phyloP scores from a whole-genome alignment of 2,113 vertebrate genomes.

The Diphyllodes magnificus region DNA sequence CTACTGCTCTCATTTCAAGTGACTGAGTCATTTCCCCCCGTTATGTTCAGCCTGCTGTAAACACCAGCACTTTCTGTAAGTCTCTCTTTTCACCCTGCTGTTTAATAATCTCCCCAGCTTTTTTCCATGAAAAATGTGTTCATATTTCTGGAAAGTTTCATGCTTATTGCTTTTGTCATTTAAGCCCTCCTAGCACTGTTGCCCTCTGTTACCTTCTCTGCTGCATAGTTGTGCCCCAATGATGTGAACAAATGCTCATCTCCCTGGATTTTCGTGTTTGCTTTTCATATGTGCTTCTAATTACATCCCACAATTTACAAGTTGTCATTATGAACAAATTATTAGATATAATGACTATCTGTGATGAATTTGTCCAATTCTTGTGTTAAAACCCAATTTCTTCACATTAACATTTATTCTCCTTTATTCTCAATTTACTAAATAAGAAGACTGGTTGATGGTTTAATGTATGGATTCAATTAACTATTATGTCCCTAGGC shows the following conservation, averaged over 20 bases:
- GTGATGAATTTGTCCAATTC: background rate
- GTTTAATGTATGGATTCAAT: background rate
- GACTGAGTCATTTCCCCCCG: background rate
- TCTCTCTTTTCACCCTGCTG: background rate
- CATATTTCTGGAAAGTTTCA: background rate
- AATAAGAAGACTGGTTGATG: background rate
- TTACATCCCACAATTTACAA: background rate
- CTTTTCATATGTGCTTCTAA: background rate
- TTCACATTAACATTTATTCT: background rate
- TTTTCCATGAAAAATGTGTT: background rate
- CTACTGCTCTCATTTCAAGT: background rate
- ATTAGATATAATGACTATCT: background rate
- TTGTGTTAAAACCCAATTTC: background rate
- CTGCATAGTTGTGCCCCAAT: background rate
- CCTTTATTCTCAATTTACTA: background rate
- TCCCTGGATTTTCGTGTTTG: background rate
- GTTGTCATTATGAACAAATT: background rate
- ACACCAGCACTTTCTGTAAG: background rate
- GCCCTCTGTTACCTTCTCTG: background rate
- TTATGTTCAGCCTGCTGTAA: background rate
- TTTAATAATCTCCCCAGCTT: background rate
- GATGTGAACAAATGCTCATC: background rate
- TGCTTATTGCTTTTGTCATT: constrained; percentile 12
- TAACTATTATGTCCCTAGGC: background rate
- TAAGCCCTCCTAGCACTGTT: background rate